A percentile compares a stretch with the other conserved stretches of the same genome.
Evolutionary conservation across 2,797 vertebrate genomes (phyloP).

Genomic region (Manis javanica): DNA sequence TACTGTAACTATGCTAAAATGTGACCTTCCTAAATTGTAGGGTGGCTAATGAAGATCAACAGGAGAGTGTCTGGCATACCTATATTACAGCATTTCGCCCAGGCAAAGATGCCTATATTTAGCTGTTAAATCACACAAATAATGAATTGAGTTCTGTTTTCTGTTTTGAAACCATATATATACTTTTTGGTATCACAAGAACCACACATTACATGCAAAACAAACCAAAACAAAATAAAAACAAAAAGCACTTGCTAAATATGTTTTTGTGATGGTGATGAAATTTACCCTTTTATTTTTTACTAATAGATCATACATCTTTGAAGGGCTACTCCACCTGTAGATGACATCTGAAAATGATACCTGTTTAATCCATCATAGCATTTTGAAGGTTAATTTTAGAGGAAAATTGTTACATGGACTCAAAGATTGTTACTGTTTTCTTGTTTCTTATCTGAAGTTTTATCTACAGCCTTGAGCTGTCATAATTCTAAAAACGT

Average conservation of each 20-base stretch:
- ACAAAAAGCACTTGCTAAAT: background rate
- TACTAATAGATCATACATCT: background rate
- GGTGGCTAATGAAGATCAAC: accelerated
- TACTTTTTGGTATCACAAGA: background rate
- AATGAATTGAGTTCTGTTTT: background rate
- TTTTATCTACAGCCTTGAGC: background rate
- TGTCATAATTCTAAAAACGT: conserved; percentile 52
- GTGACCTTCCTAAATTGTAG: background rate
- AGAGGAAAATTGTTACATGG: conserved; percentile 61
- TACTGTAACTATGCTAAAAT: background rate
- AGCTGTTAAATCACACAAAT: background rate
- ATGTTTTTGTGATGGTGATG: background rate
- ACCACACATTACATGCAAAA: background rate
- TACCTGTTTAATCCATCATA: conserved; percentile 22
- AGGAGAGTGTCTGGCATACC: background rate
- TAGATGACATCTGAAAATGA: conserved; percentile 48
- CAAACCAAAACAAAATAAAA: background rate
- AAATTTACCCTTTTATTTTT: background rate
- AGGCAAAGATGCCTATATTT: background rate
- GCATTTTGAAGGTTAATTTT: conserved; percentile 60
- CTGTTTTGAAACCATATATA: background rate
- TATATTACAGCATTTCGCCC: background rate
- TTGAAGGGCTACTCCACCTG: background rate
- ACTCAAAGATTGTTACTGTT: conserved; percentile 60
- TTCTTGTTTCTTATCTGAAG: conserved; percentile 57